A percentile compares a stretch with the other conserved stretches of the same genome.
Evolutionary conservation across 2,113 vertebrate species (phyloP).

Genomic region (Tylochromis polylepis): DNA sequence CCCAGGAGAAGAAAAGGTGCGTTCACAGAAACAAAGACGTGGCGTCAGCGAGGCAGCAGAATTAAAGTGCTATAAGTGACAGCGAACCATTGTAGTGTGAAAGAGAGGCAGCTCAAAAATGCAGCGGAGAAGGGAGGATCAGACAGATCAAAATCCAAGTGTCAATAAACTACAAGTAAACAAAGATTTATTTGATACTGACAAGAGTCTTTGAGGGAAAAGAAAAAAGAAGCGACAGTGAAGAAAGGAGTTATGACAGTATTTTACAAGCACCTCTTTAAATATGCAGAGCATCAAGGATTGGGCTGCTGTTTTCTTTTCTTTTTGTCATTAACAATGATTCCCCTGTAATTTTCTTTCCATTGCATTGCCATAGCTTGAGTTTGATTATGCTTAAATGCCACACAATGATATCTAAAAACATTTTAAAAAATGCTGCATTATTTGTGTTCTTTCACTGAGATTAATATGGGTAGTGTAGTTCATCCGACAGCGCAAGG

Average conservation of each 20-base stretch:
- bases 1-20: not conserved
- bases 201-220: constrained; percentile 5
- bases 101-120: not conserved
- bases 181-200: constrained; percentile 9
- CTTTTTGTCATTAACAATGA: not conserved
- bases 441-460: not conserved
- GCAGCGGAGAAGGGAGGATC: not conserved
- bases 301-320: not conserved
- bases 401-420: not conserved
- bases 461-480: not conserved
- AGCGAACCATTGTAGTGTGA: not conserved
- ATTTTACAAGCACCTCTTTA: not conserved
- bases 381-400: not conserved
- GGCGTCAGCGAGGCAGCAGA: not conserved
- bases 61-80: not conserved
- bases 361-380: not conserved
- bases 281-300: not conserved
- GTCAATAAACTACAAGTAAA: constrained; percentile 4
- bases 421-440: not conserved
- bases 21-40: constrained; percentile 8
- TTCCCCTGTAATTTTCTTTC: not conserved
- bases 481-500: not conserved
- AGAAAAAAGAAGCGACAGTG: not conserved
- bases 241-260: not conserved
- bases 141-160: not conserved